Evolutionary conservation across 1,140 invertebrate species (phyloP), one percentile per base, ranked within the genome.

Genomic region (Periplaneta americana): DNA sequence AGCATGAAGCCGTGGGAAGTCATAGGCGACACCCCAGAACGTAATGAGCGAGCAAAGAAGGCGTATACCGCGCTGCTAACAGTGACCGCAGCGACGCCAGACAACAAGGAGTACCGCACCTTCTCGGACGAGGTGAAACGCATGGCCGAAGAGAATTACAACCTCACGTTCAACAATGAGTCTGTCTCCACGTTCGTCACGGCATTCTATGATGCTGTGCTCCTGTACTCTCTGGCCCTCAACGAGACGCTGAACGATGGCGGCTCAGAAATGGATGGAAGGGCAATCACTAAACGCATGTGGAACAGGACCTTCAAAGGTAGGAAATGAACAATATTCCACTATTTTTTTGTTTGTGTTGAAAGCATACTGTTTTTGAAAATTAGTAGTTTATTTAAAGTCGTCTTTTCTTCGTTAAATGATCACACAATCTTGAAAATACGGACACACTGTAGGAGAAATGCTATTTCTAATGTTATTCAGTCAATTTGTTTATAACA

Each of bases 161-260:
- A 95, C 85, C 97, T 96, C 86, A 93, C 92, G 1, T 94, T 94
- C 83, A 93, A 92, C 1, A 93, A 93, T 84, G 92, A 93, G 81
- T 92, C 93, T 13, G 92, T 96, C 2, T 95, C 94, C 13, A 94
- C 94, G 31, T 97, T 98, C 86, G 96, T 98, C 22, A 96, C 96
- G 4, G 97, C 97, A 0, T 98, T 99, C 88, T 98, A 99, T 86
- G 98, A 99, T 86, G 95, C 95, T 0, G 96, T 99, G 17, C 89
- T 99, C 0, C 91, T 99, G 17, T 99, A 99, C 87, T 95, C 96
- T 0, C 90, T 96, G 28, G 97, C 97, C 0, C 89, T 99, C 0
- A 98, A 98, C 85, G 94, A 97, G 82, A 97, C 96, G 15, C 88
- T 98, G 13, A 88, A 88, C 0, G 91, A 92, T n/a, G 90, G 91